Percentiles rank a stretch among this genome's conserved stretches.
Evolutionary conservation across 2,797 vertebrate species (phyloP).

Genomic region (Sebastes trivittatus): DNA sequence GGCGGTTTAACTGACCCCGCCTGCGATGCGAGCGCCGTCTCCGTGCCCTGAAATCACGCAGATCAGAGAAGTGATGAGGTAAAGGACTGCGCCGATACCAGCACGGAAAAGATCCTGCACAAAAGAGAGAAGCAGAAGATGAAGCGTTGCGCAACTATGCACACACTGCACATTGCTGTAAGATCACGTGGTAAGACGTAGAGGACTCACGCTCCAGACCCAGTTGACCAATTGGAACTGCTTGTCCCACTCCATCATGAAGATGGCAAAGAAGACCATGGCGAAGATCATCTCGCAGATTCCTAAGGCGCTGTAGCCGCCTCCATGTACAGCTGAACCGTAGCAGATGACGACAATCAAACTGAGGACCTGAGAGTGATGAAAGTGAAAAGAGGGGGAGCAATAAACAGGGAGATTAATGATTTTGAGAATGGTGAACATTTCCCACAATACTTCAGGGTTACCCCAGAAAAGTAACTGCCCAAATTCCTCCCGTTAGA

Average conservation of each 20-base stretch:
- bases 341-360: conserved; percentile 88
- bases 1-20: conserved; percentile 72
- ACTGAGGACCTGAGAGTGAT: conserved; percentile 77
- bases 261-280: conserved; percentile 83
- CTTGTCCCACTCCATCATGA: conserved; percentile 84
- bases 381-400: background rate
- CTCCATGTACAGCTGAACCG: conserved; percentile 39
- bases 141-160: background rate
- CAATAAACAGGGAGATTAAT: background rate
- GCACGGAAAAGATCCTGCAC: conserved; percentile 81
- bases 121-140: conserved; percentile 5
- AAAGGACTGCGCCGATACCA: conserved; percentile 61
- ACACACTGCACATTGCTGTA: background rate
- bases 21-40: conserved; percentile 77
- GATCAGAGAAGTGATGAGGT: conserved; percentile 81
- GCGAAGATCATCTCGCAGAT: conserved; percentile 83
- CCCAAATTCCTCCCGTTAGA: conserved; percentile 16
- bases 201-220: conserved; percentile 87
- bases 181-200: background rate
- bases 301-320: conserved; percentile 77
- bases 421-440: background rate
- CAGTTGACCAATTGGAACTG: conserved; percentile 83
- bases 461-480: background rate
- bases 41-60: conserved; percentile 63
- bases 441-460: background rate